Conservation (phyloP, 2,888 invertebrate genomes). For the Lepidocyrtoides sp. region DNA sequence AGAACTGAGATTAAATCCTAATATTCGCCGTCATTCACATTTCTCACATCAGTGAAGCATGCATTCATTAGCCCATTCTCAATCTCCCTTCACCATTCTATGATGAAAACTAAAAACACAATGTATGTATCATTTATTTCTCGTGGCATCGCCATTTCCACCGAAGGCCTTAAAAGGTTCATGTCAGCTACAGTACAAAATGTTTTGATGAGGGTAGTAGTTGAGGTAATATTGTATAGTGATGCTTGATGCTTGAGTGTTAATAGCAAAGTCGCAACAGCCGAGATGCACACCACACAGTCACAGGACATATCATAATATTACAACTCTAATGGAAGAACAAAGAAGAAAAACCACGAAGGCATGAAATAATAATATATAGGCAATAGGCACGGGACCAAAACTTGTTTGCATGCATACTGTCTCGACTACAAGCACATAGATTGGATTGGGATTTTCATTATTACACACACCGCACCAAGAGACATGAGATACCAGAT, state of each 20-base stretch:
- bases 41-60: constrained; percentile 77
- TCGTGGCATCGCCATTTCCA: constrained; percentile 50
- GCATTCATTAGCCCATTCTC: constrained; percentile 67
- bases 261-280: background rate
- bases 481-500: background rate
- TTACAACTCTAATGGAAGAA: background rate
- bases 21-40: constrained; percentile 78
- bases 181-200: constrained; percentile 62
- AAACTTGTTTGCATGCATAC: constrained; percentile 28
- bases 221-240: too few relatives aligned
- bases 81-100: constrained; percentile 36
- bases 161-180: constrained; percentile 68
- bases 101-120: constrained; percentile 31
- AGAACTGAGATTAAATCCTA: too few relatives aligned
- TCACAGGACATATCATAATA: constrained; percentile 17
- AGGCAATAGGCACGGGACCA: background rate
- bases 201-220: background rate
- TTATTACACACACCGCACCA: constrained; percentile 22
- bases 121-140: constrained; percentile 32
- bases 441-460: constrained; percentile 67
- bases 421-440: background rate
- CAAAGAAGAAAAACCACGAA: constrained; percentile 31
- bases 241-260: background rate
- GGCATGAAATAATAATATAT: background rate
- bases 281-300: constrained; percentile 15